A percentile compares a stretch with the other conserved stretches of the same genome.
phyloP scores from a whole-genome alignment of 2,113 vertebrate species.

The Rana temporaria region DNA sequence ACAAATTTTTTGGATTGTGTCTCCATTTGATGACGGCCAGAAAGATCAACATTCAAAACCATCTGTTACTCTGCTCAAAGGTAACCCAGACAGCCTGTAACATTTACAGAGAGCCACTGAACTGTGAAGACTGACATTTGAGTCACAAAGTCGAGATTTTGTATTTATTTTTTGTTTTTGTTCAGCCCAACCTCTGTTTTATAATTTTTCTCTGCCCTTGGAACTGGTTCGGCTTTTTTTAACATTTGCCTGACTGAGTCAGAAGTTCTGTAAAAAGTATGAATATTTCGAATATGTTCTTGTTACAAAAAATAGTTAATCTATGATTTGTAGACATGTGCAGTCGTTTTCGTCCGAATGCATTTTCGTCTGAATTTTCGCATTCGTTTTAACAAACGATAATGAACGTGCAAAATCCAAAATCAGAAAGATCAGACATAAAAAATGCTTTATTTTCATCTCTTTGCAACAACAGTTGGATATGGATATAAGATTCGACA shows the following conservation, averaged over 20 bases:
- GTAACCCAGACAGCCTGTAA: slow-evolving; percentile 53
- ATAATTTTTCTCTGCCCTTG: slow-evolving; percentile 62
- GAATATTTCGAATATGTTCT: too few relatives aligned
- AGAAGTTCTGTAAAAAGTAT: too few relatives aligned
- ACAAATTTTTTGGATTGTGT: slow-evolving; percentile 12
- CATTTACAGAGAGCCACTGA: slow-evolving; percentile 62
- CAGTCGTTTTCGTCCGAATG: too few relatives aligned
- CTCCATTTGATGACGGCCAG: slow-evolving; percentile 18
- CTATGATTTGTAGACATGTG: too few relatives aligned
- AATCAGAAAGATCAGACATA: too few relatives aligned
- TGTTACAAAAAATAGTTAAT: too few relatives aligned
- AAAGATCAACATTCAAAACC: slow-evolving; percentile 40
- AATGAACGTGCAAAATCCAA: too few relatives aligned
- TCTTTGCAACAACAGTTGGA: too few relatives aligned
- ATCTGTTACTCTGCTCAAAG: slow-evolving; percentile 37
- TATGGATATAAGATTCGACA: too few relatives aligned
- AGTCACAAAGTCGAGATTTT: slow-evolving; percentile 67
- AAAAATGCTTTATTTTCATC: too few relatives aligned
- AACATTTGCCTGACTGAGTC: slow-evolving; percentile 56
- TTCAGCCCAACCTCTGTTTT: slow-evolving; percentile 67
- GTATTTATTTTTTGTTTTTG: slow-evolving; percentile 68
- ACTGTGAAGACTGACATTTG: slow-evolving; percentile 66
- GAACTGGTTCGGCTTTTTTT: slow-evolving; percentile 55
- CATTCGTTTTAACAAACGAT: too few relatives aligned
- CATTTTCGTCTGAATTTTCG: too few relatives aligned